Conservation (phyloP, 2,888 invertebrate genomes). For the Latrodectus elegans region DNA sequence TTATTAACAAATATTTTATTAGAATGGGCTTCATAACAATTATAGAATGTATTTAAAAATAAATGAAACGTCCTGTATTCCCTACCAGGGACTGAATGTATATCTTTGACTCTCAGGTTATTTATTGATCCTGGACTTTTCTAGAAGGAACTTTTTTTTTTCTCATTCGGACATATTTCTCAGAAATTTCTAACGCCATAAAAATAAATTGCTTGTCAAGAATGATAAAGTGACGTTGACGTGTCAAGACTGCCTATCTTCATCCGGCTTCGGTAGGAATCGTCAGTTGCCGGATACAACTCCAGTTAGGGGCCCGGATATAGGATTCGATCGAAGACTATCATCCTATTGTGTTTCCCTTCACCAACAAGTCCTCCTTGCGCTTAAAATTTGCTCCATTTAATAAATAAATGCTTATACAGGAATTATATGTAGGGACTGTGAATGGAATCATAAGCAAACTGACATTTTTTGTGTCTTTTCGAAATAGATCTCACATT, state of each 20-base stretch:
- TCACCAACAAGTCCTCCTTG: background rate
- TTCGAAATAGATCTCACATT: too few relatives aligned
- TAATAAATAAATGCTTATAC: background rate
- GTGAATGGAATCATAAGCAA: too few relatives aligned
- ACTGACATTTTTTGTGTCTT: too few relatives aligned
- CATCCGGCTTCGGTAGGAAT: background rate
- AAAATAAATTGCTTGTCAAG: conserved; percentile 4
- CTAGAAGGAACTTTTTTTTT: background rate
- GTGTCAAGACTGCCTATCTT: conserved; percentile 25
- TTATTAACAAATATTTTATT: too few relatives aligned
- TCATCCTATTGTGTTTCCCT: background rate
- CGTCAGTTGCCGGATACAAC: conserved; percentile 1
- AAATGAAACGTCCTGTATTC: too few relatives aligned
- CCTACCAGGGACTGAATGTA: too few relatives aligned
- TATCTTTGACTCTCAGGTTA: too few relatives aligned
- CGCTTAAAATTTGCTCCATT: background rate
- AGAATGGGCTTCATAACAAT: too few relatives aligned
- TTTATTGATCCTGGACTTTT: background rate
- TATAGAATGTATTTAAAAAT: too few relatives aligned
- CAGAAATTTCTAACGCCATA: background rate
- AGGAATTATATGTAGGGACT: too few relatives aligned
- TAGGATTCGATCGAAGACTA: conserved; percentile 29
- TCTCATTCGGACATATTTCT: background rate
- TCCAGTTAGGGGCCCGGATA: conserved; percentile 28
- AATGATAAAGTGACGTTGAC: conserved; percentile 35